A percentile compares a stretch with the other conserved stretches of the same genome.
phyloP scores from a whole-genome alignment of 2,888 invertebrate genomes.

The Geophilus truncorum region DNA sequence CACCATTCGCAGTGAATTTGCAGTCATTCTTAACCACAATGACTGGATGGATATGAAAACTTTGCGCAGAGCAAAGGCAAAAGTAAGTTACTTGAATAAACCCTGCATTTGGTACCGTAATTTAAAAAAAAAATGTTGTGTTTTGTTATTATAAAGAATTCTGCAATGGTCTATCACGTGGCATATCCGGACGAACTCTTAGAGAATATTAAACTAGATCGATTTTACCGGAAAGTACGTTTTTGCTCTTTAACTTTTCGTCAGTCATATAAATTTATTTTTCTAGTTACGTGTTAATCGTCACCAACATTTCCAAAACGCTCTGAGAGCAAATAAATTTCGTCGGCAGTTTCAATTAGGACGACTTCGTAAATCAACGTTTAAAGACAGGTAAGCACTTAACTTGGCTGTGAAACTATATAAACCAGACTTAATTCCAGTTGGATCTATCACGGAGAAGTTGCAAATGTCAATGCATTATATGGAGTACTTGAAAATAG shows the following conservation, averaged over 20 bases:
- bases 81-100: conserved; percentile 50
- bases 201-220: conserved; percentile 6
- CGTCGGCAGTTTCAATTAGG: conserved; percentile 25
- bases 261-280: not conserved
- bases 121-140: no score
- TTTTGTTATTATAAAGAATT: not conserved
- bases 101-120: not conserved
- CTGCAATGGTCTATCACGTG: conserved; percentile 29
- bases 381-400: conserved; percentile 25
- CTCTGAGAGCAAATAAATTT: conserved; percentile 25
- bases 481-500: conserved; percentile 81
- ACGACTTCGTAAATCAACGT: not conserved
- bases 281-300: conserved; percentile 7
- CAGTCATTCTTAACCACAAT: conserved; percentile 66
- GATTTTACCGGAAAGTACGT: conserved; percentile 29
- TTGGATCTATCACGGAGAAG: conserved; percentile 55
- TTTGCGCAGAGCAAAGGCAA: conserved; percentile 14
- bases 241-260: not conserved
- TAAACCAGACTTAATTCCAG: no score
- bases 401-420: no score
- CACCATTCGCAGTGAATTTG: conserved; percentile 75
- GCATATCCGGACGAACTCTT: conserved; percentile 31
- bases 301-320: conserved; percentile 28
- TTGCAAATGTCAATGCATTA: conserved; percentile 79
- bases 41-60: conserved; percentile 92